Base-by-base conservation (phyloP, 37 sponge, comb jelly and placozoan species). In the Chondrilla cf. caribensis region DNA sequence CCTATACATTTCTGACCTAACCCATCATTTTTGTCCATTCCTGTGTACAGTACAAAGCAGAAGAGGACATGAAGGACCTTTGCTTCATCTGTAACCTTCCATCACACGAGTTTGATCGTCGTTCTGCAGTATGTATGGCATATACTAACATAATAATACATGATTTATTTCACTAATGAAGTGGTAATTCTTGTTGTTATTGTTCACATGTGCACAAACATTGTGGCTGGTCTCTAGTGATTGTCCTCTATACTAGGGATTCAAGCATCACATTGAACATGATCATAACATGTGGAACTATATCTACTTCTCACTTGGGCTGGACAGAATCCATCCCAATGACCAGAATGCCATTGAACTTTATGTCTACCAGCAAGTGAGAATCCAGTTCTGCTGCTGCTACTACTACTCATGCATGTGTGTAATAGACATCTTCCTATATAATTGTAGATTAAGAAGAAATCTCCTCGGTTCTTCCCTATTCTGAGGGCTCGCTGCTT, bases 251-350 rank as follows among this genome's bases (percentile, higher is more conserved):
- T 70, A 37, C 32, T 73, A 82, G 87, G 87, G 87, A 26, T 86
- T 86, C 60, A 51, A 78, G 11, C 60, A 86, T 36, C 87, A 86
- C 26, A 60, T 86, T 11, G 41, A 82, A 40, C 64, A 84, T 70
- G 87, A 86, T 15, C 87, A 86, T 77, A 86, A 86, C 47, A 86
- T 86, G 87, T 86, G 87, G 87, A 25, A 83, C 66, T 86, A 86
- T 42, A 67, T 86, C 75, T 86, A 70, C 77, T 86, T 58, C 54
- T 86, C 81, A n/a, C 67, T 86, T 7, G n/a, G 70, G 26, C 82
- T 86, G 18, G 72, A 82, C 77, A 73, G 38, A 33, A 44, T 75
- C 21, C 67, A 79, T 40, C 29, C 47, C 75, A 82, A 42, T 43
- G 77, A 86, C 31, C 73, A 82, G n/a, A 86, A 68, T 31, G 78